phyloP scores from a whole-genome alignment of 2,888 invertebrate genomes.

The Apantesis nais region DNA sequence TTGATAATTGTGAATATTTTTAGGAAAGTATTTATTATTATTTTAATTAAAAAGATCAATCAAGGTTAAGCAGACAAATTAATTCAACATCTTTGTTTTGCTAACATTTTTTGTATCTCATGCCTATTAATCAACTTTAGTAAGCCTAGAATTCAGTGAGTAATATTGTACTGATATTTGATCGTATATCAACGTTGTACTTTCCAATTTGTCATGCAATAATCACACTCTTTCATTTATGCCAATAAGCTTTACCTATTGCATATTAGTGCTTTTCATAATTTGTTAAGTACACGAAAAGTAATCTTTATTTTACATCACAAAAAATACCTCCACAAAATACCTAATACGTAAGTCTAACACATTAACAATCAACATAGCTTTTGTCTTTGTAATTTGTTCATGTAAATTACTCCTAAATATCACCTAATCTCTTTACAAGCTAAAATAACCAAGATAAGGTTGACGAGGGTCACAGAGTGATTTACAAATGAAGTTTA shows the following conservation, averaged over 20 bases:
- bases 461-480: slow-evolving; percentile 67
- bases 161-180: too few species aligned
- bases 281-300: neutral
- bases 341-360: slow-evolving; percentile 27
- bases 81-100: neutral
- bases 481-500: slow-evolving; percentile 64
- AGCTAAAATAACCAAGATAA: slow-evolving; percentile 59
- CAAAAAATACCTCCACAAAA: neutral
- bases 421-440: slow-evolving; percentile 64
- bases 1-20: neutral
- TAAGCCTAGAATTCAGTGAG: too few species aligned
- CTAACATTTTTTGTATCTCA: neutral
- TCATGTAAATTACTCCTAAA: slow-evolving; percentile 58
- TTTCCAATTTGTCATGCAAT: neutral
- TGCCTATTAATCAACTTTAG: too few species aligned
- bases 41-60: neutral
- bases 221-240: too few species aligned
- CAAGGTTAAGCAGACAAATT: neutral
- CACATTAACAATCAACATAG: slow-evolving; percentile 26
- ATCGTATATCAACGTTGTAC: too few species aligned
- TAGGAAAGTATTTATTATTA: neutral
- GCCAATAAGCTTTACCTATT: too few species aligned
- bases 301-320: too few species aligned
- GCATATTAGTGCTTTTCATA: too few species aligned
- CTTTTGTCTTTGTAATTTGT: slow-evolving; percentile 42